Base-by-base conservation (phyloP, 1,140 invertebrate genomes). In the Diabrotica virgifera region DNA sequence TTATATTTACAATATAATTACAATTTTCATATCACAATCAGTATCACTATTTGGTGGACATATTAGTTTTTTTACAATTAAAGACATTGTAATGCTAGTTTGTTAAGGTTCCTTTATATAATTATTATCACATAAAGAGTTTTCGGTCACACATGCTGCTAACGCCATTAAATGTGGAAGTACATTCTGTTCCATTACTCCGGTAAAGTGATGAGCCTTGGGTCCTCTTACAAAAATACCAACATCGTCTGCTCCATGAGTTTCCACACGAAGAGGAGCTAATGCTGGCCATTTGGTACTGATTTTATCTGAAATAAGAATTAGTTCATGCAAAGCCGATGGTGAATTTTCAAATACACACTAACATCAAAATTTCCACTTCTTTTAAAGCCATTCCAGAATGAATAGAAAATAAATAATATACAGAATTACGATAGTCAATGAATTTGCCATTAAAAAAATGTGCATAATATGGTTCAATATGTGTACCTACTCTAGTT, bases 101-200 rank as follows among this genome's bases (percentile, higher is more conserved):
- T 51, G 12, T 12, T 51, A 10, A 12, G 46, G 46, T 10, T 51
- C 2, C 5, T 51, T 51, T 51, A 51, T 51, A 51, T 10, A 51
- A 10, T 1, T 51, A 51, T 51, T 51, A 9, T 51, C 46, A 12
- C 12, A 10, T 12, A 12, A 51, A 12, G 24, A 4, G 24, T 14
- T 14, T n/a, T 52, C 51, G 51, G 85, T 86, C 5, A 89, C 82
- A 63, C 88, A 89, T 3, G 86, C 80, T 0, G 88, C 88, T 63
- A 85, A 90, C 0, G 82, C 86, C 71, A 90, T 86, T 7, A 85
- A 82, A 72, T 89, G 84, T 2, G 89, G 87, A 52, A 91, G 87
- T 53, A 82, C 85, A 73, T 88, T 86, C 73, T 91, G 86, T 67
- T 90, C 88, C 62, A 86, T 86, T 36, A 85, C 84, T 0, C 88